Percentiles rank a stretch among this genome's conserved stretches.
phyloP scores from a whole-genome alignment of 2,113 vertebrate species.

The Percopsis transmontana region DNA sequence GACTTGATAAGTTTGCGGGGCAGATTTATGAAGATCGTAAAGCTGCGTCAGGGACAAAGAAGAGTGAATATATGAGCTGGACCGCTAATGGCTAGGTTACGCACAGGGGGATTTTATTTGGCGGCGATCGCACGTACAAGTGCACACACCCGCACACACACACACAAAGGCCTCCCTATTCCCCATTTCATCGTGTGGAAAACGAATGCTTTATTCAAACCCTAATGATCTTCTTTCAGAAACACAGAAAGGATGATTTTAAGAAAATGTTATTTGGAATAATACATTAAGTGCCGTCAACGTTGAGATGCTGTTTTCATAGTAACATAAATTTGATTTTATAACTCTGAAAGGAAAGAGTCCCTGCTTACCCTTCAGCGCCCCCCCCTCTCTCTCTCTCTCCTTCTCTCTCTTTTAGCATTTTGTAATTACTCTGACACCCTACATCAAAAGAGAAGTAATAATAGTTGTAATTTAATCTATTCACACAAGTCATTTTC shows the following conservation, averaged over 20 bases:
- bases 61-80: constrained; percentile 61
- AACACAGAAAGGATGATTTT: constrained; percentile 75
- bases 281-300: constrained; percentile 84
- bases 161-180: constrained; percentile 21
- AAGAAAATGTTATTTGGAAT: constrained; percentile 87
- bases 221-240: constrained; percentile 83
- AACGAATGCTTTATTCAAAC: constrained; percentile 79
- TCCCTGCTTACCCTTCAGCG: constrained; percentile 65
- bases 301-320: constrained; percentile 83
- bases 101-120: background rate
- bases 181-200: constrained; percentile 58
- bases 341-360: constrained; percentile 83
- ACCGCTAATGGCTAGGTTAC: constrained; percentile 69
- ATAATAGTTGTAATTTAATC: constrained; percentile 99
- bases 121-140: background rate
- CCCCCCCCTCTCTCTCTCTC: background rate
- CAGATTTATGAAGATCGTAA: constrained; percentile 79
- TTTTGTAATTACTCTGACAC: constrained; percentile 95
- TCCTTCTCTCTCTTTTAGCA: constrained; percentile 61
- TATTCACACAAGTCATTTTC: constrained; percentile 97
- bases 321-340: constrained; percentile 78
- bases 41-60: constrained; percentile 77
- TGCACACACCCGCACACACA: background rate
- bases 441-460: constrained; percentile 97
- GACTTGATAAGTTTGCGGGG: constrained; percentile 71